Conservation (phyloP, 1,140 invertebrate species). For the Tyrophagus putrescentiae region DNA sequence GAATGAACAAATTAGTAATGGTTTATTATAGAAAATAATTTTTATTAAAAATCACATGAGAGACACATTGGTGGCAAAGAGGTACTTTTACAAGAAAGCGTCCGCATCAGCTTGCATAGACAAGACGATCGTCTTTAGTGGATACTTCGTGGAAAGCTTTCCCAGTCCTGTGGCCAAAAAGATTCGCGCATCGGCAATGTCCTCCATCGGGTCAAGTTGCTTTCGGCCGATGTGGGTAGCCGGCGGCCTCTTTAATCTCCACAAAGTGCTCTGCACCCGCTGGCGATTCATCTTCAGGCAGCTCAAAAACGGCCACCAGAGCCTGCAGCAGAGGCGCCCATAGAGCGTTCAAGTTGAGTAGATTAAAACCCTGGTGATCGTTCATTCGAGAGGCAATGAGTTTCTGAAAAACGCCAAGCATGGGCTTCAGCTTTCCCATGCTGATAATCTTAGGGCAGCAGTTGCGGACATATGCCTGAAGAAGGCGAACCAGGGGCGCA, state of each 20-base stretch:
- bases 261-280: slow-evolving; percentile 70
- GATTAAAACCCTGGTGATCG: slow-evolving; percentile 87
- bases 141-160: slow-evolving; percentile 28
- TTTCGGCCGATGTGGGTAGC: slow-evolving; percentile 76
- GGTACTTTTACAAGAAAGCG: slow-evolving; percentile 7
- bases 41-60: background rate
- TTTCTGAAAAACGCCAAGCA: slow-evolving; percentile 91
- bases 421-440: slow-evolving; percentile 45
- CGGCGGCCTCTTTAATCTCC: slow-evolving; percentile 68
- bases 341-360: slow-evolving; percentile 59
- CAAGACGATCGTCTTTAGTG: slow-evolving; percentile 9
- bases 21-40: too few species aligned
- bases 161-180: slow-evolving; percentile 53
- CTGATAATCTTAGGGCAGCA: slow-evolving; percentile 55
- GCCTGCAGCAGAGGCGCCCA: slow-evolving; percentile 49
- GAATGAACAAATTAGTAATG: too few species aligned
- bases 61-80: background rate
- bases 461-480: slow-evolving; percentile 66
- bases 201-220: slow-evolving; percentile 53
- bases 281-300: slow-evolving; percentile 60
- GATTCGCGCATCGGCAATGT: slow-evolving; percentile 48
- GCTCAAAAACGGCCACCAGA: slow-evolving; percentile 69
- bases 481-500: slow-evolving; percentile 67
- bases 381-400: slow-evolving; percentile 84
- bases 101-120: slow-evolving; percentile 4